Conservation (phyloP, 2,113 vertebrate species). For the Girardinichthys multiradiatus region DNA sequence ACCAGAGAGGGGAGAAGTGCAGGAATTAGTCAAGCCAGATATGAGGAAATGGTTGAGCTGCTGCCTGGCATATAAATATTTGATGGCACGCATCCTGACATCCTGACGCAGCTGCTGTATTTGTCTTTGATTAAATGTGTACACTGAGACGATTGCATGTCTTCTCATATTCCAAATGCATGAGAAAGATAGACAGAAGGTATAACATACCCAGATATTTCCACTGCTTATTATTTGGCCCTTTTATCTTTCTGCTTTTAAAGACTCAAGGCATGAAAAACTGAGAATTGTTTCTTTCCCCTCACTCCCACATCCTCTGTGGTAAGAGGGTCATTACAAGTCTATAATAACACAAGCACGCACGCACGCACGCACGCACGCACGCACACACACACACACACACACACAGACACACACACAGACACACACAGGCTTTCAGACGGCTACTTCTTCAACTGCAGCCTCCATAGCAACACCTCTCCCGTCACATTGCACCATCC, state of each 20-base stretch:
- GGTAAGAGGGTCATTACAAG: constrained; percentile 67
- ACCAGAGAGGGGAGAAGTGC: constrained; percentile 37
- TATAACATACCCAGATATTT: constrained; percentile 12
- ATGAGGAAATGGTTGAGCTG: constrained; percentile 59
- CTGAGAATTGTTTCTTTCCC: constrained; percentile 61
- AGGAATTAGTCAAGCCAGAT: constrained; percentile 42
- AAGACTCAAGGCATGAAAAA: constrained; percentile 41
- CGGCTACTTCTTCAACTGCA: constrained; percentile 35
- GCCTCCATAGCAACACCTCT: constrained; percentile 61
- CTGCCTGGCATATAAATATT: constrained; percentile 36
- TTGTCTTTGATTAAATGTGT: constrained; percentile 23
- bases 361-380: constrained; percentile 1
- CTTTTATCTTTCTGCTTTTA: constrained; percentile 50
- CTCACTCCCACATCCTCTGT: constrained; percentile 78
- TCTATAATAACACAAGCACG: constrained; percentile 57
- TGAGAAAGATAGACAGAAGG: constrained; percentile 11
- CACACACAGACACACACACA: no score
- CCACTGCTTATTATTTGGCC: constrained; percentile 46
- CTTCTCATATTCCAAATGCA: not conserved
- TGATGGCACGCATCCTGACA: constrained; percentile 14
- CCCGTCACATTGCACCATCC: constrained; percentile 50
- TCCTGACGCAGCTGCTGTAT: constrained; percentile 13
- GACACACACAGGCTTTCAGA: constrained; percentile 6
- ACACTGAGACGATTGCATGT: constrained; percentile 2
- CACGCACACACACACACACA: no score